Conservation (phyloP, 1,140 invertebrate species). For the Bradysia coprophila region DNA sequence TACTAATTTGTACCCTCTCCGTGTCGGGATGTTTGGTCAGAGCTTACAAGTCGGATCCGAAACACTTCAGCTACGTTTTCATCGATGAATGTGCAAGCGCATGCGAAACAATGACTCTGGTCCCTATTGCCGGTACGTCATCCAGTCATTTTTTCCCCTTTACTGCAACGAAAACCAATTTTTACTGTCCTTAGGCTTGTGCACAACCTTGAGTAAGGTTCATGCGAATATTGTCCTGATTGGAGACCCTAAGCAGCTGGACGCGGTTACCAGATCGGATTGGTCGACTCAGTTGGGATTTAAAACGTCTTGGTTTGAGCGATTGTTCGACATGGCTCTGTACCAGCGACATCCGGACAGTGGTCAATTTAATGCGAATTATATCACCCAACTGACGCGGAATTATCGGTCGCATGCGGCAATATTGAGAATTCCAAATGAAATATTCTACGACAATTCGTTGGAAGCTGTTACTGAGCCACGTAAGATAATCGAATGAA, state of each 20-base stretch:
- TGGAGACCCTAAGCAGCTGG: conserved; percentile 72
- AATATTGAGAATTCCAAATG: conserved; percentile 39
- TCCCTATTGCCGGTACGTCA: conserved; percentile 33
- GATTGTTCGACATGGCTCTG: conserved; percentile 29
- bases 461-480: conserved; percentile 21
- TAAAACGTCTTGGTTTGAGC: conserved; percentile 34
- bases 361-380: conserved; percentile 32
- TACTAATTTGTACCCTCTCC: conserved; percentile 13
- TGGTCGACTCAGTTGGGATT: conserved; percentile 27
- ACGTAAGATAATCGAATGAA: conserved; percentile 2
- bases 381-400: conserved; percentile 40
- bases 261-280: conserved; percentile 45
- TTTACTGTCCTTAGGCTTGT: conserved; percentile 7
- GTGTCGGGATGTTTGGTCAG: conserved; percentile 40
- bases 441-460: conserved; percentile 40
- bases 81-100: conserved; percentile 77
- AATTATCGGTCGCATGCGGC: conserved; percentile 44
- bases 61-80: conserved; percentile 61
- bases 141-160: not conserved
- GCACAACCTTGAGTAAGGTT: conserved; percentile 14
- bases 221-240: no score
- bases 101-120: conserved; percentile 53
- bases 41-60: conserved; percentile 38
- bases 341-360: conserved; percentile 26
- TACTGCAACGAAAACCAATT: not conserved